Base-by-base conservation (phyloP, 2,888 invertebrate genomes). In the Polydrusus pterygomalis region DNA sequence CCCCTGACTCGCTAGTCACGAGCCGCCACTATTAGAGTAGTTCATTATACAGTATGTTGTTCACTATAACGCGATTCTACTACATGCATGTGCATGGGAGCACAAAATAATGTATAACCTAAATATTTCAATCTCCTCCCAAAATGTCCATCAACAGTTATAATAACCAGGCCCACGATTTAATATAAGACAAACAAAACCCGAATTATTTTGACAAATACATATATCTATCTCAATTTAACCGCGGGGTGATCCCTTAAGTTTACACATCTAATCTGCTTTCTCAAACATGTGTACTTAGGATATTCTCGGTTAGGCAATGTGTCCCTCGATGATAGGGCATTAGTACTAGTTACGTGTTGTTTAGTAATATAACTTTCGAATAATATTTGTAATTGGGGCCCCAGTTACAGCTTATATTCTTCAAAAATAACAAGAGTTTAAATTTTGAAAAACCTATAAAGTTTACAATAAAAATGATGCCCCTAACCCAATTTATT, bases 261-360 rank as follows among this genome's bases (percentile, higher is more conserved):
- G 74, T 74, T 74, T 74, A 68, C 74, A 74, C 74, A 64, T 69
- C 58, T 74, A 74, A 74, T 74, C 74, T 54, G 69, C 63, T 69
- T 74, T 74, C 74, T 69, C 69, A 69, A 74, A 74, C 74, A 74
- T 74, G 74, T 73, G 67, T 73, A 70, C 60, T 60, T 70, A 70
- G 70, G 70, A 70, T 70, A 70, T 70, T 70, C 25, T 69, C 54
- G 70, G 70, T 68, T 67, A 62, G 73, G 73, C 60, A 67, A 74
- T 67, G 73, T 74, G 68, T 60, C 73, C 68, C 73, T 68, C 25
- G 68, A 51, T 51, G 73, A 74, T 74, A 68, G 60, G 58, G 73
- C 70, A 67, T 49, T 51, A 51, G 40, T 34, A 17, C n/a, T 38
- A 58, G 58, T 58, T 38, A 38, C 38, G 38, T 58, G 54, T 58